Evolutionary conservation across 2,113 vertebrate species (phyloP).

Genomic region (Cephalophus harveyi): DNA sequence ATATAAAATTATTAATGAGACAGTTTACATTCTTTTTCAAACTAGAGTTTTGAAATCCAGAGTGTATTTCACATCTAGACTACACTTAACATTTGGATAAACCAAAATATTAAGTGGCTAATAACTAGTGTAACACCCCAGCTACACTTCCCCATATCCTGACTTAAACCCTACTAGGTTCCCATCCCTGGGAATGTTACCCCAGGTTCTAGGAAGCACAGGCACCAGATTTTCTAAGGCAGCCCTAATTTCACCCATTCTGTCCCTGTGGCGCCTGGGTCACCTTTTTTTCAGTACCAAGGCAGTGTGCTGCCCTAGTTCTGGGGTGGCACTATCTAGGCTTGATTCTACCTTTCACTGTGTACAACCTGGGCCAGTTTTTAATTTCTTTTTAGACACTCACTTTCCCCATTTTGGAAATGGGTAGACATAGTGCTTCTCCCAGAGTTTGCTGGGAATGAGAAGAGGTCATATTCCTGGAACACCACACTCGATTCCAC

Average conservation of each 20-base stretch:
- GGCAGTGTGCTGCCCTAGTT: neutral
- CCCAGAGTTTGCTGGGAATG: neutral
- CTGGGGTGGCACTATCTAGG: neutral
- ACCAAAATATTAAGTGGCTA: neutral
- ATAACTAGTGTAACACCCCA: neutral
- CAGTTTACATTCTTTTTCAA: neutral
- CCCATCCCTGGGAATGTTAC: neutral
- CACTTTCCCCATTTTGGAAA: neutral
- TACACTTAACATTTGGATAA: neutral
- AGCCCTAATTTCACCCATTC: neutral
- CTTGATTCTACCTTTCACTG: neutral
- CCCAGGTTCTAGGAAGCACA: neutral
- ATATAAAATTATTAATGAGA: neutral
- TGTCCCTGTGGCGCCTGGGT: accelerated
- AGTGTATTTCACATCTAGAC: neutral
- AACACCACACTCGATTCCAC: accelerated
- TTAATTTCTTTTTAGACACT: neutral
- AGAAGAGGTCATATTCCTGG: neutral
- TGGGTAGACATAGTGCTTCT: neutral
- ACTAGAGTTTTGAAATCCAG: neutral
- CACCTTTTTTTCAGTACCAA: neutral
- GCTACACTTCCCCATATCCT: too few relatives aligned
- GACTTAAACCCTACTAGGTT: neutral
- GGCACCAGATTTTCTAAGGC: neutral
- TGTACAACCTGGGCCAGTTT: neutral